These are phyloP conservation scores for Caranx melampygus DNA, from an alignment of 2,113 vertebrate species.

Conservation along the genomic window DNA sequence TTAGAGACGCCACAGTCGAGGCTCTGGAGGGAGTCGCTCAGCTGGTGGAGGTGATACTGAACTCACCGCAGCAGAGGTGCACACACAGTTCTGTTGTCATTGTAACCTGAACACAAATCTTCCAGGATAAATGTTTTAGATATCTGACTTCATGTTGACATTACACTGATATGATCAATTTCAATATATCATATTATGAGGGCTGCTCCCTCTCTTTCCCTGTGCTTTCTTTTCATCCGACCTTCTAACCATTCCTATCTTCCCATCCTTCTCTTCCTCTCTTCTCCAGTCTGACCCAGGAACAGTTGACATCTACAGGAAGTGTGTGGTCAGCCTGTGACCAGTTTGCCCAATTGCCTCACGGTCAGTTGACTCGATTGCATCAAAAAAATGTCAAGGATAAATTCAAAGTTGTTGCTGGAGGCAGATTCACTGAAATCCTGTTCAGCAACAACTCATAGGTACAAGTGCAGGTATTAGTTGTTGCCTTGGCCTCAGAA, in stretches of 20 bases:
- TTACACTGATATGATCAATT: too few species aligned
- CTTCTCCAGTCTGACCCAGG: slow-evolving; percentile 85
- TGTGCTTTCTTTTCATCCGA: not conserved
- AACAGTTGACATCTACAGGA: slow-evolving; percentile 90
- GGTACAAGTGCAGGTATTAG: too few species aligned
- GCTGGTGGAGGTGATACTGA: slow-evolving; percentile 87
- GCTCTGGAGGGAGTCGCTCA: slow-evolving; percentile 89
- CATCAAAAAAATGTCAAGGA: too few species aligned
- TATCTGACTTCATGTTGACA: too few species aligned
- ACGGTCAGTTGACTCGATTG: slow-evolving; percentile 77
- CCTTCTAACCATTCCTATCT: not conserved
- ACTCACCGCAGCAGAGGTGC: slow-evolving; percentile 86
- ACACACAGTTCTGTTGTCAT: not conserved
- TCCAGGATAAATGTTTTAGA: too few species aligned
- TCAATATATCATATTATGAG: too few species aligned
- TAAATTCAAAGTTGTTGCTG: too few species aligned
- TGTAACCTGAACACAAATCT: too few species aligned
- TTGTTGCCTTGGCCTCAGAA: too few species aligned
- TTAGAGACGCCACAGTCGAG: slow-evolving; percentile 86
- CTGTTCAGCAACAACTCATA: too few species aligned
- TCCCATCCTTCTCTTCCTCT: not conserved
- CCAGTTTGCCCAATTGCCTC: slow-evolving; percentile 84
- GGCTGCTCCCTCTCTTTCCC: not conserved
- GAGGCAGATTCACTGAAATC: too few species aligned
- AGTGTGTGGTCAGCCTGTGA: slow-evolving; percentile 91